Evolutionary conservation across 1,140 invertebrate species (phyloP).

Genomic region (Procambarus virginalis): DNA sequence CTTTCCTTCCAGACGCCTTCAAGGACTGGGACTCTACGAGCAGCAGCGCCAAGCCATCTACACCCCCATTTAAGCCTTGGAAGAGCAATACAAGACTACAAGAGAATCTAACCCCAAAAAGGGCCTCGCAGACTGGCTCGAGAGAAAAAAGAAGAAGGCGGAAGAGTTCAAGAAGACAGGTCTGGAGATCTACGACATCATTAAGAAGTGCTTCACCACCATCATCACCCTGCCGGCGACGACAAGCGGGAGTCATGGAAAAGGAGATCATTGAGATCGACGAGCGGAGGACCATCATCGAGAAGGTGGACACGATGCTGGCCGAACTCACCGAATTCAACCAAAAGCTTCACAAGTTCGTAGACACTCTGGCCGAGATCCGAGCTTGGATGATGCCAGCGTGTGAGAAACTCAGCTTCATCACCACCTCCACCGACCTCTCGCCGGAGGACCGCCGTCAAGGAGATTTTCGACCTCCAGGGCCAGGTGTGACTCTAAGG

Average conservation of each 20-base stretch:
- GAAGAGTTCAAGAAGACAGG: constrained; percentile 58
- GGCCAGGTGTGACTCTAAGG: constrained; percentile 41
- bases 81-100: constrained; percentile 71
- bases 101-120: constrained; percentile 71
- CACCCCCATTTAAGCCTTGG: constrained; percentile 67
- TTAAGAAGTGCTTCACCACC: constrained; percentile 65
- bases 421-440: constrained; percentile 69
- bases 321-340: constrained; percentile 66
- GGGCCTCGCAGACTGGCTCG: constrained; percentile 68
- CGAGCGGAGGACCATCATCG: constrained; percentile 64
- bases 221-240: constrained; percentile 69
- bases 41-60: constrained; percentile 68
- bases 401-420: constrained; percentile 70
- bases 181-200: constrained; percentile 60
- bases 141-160: constrained; percentile 71
- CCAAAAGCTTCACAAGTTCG: constrained; percentile 66
- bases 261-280: constrained; percentile 70
- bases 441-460: constrained; percentile 70
- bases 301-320: constrained; percentile 70
- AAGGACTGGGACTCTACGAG: constrained; percentile 71
- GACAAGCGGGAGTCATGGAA: constrained; percentile 71
- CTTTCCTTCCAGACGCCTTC: constrained; percentile 38
- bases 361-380: constrained; percentile 58
- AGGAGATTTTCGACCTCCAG: constrained; percentile 71
- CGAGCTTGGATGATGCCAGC: constrained; percentile 70